Evolutionary conservation across 2,888 invertebrate species (phyloP).

Genomic region (Trachelus tabidus): DNA sequence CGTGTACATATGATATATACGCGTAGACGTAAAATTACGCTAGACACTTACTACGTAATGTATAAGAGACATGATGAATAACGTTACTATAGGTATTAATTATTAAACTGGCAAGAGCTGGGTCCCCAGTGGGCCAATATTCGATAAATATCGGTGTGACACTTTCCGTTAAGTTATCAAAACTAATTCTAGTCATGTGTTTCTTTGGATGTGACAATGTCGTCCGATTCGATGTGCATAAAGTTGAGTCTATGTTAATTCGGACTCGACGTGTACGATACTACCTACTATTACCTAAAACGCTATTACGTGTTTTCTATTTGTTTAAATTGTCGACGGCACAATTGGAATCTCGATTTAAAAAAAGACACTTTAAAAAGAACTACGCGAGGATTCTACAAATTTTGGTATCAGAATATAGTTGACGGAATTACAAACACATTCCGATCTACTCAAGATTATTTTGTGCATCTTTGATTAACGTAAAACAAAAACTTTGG

Average conservation of each 20-base stretch:
- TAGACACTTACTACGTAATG: constrained; percentile 12
- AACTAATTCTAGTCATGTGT: not conserved
- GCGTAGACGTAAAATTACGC: constrained; percentile 1
- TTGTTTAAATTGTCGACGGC: constrained; percentile 4
- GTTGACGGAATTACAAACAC: not conserved
- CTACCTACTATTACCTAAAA: not conserved
- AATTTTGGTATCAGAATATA: not conserved
- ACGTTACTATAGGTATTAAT: constrained; percentile 3
- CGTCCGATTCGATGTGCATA: not conserved
- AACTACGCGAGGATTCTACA: not conserved
- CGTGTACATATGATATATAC: constrained; percentile 11
- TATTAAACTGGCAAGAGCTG: constrained; percentile 59
- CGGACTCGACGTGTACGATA: not conserved
- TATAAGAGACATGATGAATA: constrained; percentile 17
- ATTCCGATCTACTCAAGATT: not conserved
- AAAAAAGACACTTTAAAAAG: not conserved
- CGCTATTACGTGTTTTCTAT: not conserved
- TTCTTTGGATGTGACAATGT: constrained; percentile 1
- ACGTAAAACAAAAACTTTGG: not conserved
- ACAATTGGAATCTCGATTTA: constrained; percentile 2
- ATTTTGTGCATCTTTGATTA: not conserved
- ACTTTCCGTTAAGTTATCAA: constrained; percentile 11
- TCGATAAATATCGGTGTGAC: constrained; percentile 64
- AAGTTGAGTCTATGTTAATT: constrained; percentile 12
- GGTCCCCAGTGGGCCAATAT: constrained; percentile 63